phyloP scores from a whole-genome alignment of 2,113 vertebrate species.

The Glaucidium brasilianum region DNA sequence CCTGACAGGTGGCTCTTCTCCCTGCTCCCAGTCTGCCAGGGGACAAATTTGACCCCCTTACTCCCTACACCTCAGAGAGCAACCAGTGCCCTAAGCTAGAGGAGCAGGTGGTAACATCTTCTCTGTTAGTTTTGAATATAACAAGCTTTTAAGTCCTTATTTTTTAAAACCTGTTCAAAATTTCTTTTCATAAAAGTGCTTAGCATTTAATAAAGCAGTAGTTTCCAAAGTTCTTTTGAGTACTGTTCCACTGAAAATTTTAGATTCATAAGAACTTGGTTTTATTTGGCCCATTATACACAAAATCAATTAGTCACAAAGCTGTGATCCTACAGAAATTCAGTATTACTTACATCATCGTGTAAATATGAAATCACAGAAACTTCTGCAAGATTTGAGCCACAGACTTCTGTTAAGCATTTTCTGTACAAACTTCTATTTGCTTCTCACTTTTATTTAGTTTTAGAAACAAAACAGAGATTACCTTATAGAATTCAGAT shows the following conservation, averaged over 20 bases:
- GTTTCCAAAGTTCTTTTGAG: not conserved
- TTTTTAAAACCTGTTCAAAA: not conserved
- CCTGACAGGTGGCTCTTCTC: not conserved
- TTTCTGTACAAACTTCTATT: not conserved
- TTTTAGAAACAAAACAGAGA: not conserved
- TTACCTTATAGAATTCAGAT: not conserved
- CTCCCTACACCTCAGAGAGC: not conserved
- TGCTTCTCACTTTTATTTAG: not conserved
- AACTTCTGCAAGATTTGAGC: not conserved
- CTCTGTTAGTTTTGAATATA: not conserved
- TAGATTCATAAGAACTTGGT: not conserved
- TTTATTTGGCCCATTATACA: not conserved
- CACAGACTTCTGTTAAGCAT: not conserved
- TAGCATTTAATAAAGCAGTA: not conserved
- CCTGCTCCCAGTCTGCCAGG: not conserved
- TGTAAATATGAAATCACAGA: not conserved
- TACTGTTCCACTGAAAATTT: not conserved
- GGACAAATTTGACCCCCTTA: fast-evolving
- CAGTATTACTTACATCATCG: not conserved
- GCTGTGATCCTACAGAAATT: not conserved
- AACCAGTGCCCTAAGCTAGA: not conserved
- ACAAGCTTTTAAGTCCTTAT: not conserved
- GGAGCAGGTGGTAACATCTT: not conserved
- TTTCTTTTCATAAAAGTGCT: not conserved
- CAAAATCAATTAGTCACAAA: not conserved